Percentiles rank a stretch among this genome's conserved stretches.
phyloP scores from a whole-genome alignment of 2,888 invertebrate genomes.

The Lepidonotus clava region DNA sequence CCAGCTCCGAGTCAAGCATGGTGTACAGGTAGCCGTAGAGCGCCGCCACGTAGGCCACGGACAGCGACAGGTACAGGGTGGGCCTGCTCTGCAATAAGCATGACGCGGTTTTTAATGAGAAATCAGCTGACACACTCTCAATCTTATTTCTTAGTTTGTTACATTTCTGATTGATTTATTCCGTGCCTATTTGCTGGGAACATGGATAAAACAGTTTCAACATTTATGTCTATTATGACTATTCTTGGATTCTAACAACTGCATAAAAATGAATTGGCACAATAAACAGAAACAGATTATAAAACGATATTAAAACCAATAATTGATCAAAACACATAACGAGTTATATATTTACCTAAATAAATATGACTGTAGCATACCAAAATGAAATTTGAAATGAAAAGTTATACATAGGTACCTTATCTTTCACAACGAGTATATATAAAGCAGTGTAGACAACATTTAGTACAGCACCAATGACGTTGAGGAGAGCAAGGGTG shows the following conservation, averaged over 20 bases:
- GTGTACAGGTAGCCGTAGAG: constrained; percentile 60
- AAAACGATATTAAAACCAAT: neutral
- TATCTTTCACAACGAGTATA: constrained; percentile 50
- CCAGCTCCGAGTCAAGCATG: neutral
- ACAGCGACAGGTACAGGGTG: neutral
- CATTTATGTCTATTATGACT: too few species aligned
- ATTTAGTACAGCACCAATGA: constrained; percentile 49
- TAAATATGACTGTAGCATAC: too few species aligned
- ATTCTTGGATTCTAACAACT: too few species aligned
- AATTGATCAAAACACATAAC: neutral
- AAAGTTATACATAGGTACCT: too few species aligned
- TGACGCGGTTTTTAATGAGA: neutral
- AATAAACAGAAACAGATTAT: neutral
- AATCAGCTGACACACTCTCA: neutral
- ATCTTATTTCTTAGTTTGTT: neutral
- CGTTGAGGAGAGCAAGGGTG: constrained; percentile 54
- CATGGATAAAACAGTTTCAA: too few species aligned
- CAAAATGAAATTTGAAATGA: too few species aligned
- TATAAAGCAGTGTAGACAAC: constrained; percentile 46
- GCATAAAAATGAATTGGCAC: neutral
- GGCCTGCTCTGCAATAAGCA: neutral
- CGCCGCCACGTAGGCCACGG: constrained; percentile 42
- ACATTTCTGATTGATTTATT: too few species aligned
- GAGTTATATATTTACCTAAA: too few species aligned
- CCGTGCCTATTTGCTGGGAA: too few species aligned